Base-by-base conservation (phyloP, 2,888 invertebrate species). In the Aphodius granarius region DNA sequence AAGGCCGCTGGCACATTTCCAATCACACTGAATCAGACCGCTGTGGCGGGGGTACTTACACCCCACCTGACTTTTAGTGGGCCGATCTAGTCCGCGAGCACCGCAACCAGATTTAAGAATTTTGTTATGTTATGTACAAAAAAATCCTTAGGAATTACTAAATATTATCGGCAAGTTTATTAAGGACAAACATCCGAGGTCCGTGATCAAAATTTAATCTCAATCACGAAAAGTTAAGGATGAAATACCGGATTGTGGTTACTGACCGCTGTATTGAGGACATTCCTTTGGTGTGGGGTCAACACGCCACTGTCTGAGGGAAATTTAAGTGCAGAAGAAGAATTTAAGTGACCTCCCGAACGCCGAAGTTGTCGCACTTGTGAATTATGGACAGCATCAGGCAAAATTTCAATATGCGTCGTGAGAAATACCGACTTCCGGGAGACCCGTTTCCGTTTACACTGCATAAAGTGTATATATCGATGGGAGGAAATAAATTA, bases 331-430 rank as follows among this genome's bases (percentile, higher is more conserved):
- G n/a, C 18, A 72, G 72, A 78, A 79, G 78, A 78, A 79, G 80
- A 81, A 77, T 78, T 79, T 76, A 78, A 78, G 75, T 76, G 74
- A 76, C 43, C 76, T 76, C 71, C 76, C 74, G n/a, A n/a, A n/a
- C n/a, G 79, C 75, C 73, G 79, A 79, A 43, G 13, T 43, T 13
- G 43, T 43, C 43, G 43, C 43, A 1, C 43, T 6, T 74, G 78
- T 77, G 77, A 78, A 81, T 85, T 86, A 85, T 84, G 81, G 82
- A n/a, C 72, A 77, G 84, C 82, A 84, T 84, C 84, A 84, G 82
- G 82, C 82, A 81, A 85, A 85, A 85, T 85, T 85, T 85, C 85
- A 86, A 86, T 85, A 85, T 85, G 83, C 83, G 83, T 80, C 78
- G 80, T 83, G 84, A 85, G 84, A 85, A 84, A 85, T 85, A 85